A percentile compares a stretch with the other conserved stretches of the same genome.
Conservation (phyloP, 1,140 invertebrate genomes). For the Rhopalosiphum padi region DNA sequence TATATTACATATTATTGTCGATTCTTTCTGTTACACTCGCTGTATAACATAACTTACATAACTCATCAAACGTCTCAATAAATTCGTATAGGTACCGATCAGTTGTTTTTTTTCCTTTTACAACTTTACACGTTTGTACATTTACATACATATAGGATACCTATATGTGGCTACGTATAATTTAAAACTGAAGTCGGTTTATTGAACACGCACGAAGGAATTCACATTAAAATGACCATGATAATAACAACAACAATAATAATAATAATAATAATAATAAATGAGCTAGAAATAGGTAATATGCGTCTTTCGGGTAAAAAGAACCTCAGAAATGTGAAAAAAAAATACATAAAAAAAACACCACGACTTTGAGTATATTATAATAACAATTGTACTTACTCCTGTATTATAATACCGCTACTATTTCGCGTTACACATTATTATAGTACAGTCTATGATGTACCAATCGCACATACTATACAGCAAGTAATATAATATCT, state of each 20-base stretch:
- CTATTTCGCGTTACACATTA: background rate
- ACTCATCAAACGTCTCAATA: background rate
- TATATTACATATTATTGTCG: background rate
- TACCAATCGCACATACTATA: background rate
- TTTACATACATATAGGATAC: background rate
- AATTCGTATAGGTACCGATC: background rate
- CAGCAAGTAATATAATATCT: background rate
- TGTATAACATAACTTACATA: background rate
- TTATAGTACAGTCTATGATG: background rate
- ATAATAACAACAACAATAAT: background rate
- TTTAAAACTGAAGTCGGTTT: background rate
- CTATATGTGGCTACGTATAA: background rate
- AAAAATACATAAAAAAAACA: background rate
- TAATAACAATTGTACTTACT: background rate
- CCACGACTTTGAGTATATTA: background rate
- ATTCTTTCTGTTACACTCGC: background rate
- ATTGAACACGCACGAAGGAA: conserved; percentile 12
- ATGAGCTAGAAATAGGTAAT: background rate
- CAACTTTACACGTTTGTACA: background rate
- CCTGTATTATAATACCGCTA: background rate
- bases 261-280: conserved; percentile 11
- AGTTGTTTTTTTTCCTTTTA: background rate
- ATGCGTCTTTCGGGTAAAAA: background rate
- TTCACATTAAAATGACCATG: conserved; percentile 19
- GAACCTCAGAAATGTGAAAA: background rate